A percentile compares a stretch with the other conserved stretches of the same genome.
Evolutionary conservation across 2,888 invertebrate genomes (phyloP).

Genomic region (Andrena bicolor): DNA sequence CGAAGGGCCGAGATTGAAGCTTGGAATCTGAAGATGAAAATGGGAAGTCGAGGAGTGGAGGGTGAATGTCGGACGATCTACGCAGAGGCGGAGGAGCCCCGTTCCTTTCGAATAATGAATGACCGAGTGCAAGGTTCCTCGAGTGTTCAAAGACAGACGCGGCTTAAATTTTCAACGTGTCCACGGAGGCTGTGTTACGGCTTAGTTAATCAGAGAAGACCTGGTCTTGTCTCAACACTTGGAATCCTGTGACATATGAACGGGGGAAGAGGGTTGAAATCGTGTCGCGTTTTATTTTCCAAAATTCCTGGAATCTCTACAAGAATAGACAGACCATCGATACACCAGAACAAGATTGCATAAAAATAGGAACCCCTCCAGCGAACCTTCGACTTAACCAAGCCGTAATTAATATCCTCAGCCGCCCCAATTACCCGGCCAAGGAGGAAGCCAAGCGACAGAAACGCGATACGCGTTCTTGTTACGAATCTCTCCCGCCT

Average conservation of each 20-base stretch:
- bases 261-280: not conserved
- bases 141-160: slow-evolving; percentile 70
- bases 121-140: slow-evolving; percentile 60
- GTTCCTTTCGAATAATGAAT: slow-evolving; percentile 71
- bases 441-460: not conserved
- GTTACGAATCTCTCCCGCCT: not conserved
- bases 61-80: not conserved
- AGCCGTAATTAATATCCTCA: slow-evolving; percentile 12
- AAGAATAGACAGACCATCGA: too few relatives aligned
- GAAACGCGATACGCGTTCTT: not conserved
- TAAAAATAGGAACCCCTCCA: not conserved
- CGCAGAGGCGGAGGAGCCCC: slow-evolving; percentile 4
- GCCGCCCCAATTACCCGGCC: slow-evolving; percentile 17
- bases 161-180: slow-evolving; percentile 76
- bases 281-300: not conserved
- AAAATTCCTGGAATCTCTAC: too few relatives aligned
- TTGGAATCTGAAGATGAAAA: slow-evolving; percentile 7
- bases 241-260: not conserved
- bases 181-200: slow-evolving; percentile 68
- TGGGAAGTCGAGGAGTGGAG: not conserved
- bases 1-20: not conserved
- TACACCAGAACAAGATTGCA: too few relatives aligned
- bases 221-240: not conserved
- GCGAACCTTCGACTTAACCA: not conserved
- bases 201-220: slow-evolving; percentile 35